Base-by-base conservation (phyloP, 2,888 invertebrate species). In the Galeruca laticollis region DNA sequence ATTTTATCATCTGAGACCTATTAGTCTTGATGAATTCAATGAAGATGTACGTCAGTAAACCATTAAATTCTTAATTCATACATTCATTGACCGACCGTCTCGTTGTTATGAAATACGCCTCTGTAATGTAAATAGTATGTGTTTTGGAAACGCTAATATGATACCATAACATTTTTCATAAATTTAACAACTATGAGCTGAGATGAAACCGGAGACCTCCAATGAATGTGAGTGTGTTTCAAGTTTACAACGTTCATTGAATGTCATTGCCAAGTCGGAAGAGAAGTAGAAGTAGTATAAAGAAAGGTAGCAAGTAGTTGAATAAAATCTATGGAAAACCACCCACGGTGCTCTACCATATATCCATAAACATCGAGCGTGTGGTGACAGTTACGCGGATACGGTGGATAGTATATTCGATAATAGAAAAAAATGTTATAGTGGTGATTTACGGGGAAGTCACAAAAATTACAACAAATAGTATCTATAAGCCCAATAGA, bases 201-300 rank as follows among this genome's bases (percentile, higher is more conserved):
- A 54, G 31, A 10, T 13, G 54, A 54, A 54, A 54, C n/a, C 54
- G 13, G 54, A 54, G 56, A 63, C 63, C 52, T 56, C 64, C 35
- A 35, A 11, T 40, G 61, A 49, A 61, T 21, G 40, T 40, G 60
- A 33, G 64, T 37, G 51, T 64, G 31, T 47, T 43, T 69, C 63
- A 60, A 62, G 43, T 60, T 70, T 69, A 64, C 54, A 59, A 51
- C 63, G 67, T 67, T 47, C 52, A 67, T 70, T 70, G 52, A 57
- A 62, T 63, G 70, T 70, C 70, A 67, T 33, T 60, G 67, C 51
- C 57, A 66, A 37, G 66, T 70, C 66, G 66, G 70, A 70, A 70
- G 70, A 62, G 56, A 56, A 56, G 31, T 56, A 56, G 31, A 56
- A 21, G 33, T 40, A n/a, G n/a, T 15, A 56, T 56, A 56, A 35